Conservation (phyloP, 2,797 vertebrate species). For the Myiotriccus ornatus region DNA sequence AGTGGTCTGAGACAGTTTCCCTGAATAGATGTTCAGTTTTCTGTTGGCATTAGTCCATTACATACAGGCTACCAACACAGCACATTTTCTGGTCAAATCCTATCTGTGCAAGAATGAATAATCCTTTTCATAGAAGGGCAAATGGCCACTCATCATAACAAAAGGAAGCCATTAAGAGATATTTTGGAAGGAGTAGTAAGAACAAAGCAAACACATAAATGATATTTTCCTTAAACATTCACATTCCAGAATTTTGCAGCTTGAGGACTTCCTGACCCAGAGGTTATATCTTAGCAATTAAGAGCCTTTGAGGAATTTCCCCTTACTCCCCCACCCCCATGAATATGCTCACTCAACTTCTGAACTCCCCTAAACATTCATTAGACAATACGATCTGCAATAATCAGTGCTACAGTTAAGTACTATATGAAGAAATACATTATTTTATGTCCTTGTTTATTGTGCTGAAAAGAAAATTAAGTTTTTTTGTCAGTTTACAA, state of each 20-base stretch:
- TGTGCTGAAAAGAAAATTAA: not conserved
- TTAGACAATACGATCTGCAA: not conserved
- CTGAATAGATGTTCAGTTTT: not conserved
- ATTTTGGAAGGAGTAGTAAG: not conserved
- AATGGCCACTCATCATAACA: not conserved
- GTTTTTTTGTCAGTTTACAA: accelerated
- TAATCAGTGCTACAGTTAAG: not conserved
- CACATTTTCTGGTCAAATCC: not conserved
- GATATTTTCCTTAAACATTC: not conserved
- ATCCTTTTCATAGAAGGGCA: not conserved
- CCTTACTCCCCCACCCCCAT: not conserved
- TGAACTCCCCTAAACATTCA: not conserved
- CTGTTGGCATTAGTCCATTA: not conserved
- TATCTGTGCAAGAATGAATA: not conserved
- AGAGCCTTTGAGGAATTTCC: not conserved
- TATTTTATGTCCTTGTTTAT: not conserved
- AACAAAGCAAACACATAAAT: not conserved
- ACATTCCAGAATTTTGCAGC: not conserved
- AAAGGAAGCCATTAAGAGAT: not conserved
- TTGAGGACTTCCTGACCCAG: not conserved
- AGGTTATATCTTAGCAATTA: not conserved
- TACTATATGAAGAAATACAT: not conserved
- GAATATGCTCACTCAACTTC: not conserved
- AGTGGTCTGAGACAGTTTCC: not conserved
- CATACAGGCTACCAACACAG: not conserved